Percentiles rank a stretch among this genome's conserved stretches.
Conservation (phyloP, 2,113 vertebrate genomes). For the Aptenodytes patagonicus region DNA sequence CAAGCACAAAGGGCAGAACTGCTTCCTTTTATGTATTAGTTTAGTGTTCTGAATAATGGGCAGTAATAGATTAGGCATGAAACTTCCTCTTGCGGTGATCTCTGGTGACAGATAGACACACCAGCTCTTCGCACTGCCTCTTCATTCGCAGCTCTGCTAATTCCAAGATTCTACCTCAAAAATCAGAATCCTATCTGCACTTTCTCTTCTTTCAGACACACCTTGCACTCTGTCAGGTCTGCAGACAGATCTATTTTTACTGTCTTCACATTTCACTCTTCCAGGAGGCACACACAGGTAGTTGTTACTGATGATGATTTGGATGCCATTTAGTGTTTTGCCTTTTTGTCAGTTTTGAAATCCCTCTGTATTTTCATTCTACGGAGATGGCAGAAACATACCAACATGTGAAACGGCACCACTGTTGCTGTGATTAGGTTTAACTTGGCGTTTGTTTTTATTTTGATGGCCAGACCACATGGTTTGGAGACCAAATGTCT, state of each 20-base stretch:
- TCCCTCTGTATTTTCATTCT: background rate
- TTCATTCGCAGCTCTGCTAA: fast-evolving
- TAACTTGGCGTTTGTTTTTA: background rate
- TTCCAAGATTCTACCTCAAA: background rate
- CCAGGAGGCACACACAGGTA: background rate
- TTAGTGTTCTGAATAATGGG: background rate
- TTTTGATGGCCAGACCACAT: background rate
- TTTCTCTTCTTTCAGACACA: background rate
- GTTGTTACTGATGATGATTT: background rate
- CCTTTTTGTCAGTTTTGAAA: background rate
- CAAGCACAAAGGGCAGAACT: background rate
- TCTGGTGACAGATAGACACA: background rate
- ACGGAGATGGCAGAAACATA: background rate
- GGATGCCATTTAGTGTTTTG: background rate
- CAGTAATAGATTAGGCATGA: background rate
- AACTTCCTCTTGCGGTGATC: background rate
- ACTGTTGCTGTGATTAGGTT: background rate
- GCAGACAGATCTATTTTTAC: background rate
- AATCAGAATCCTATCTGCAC: background rate
- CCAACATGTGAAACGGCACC: background rate
- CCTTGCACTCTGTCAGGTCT: background rate
- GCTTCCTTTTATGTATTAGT: background rate
- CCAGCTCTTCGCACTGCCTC: background rate
- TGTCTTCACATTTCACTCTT: background rate
- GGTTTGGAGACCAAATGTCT: background rate